Evolutionary conservation across 2,888 invertebrate species (phyloP), one percentile per base, ranked within the genome.

Genomic region (Volucella inanis): DNA sequence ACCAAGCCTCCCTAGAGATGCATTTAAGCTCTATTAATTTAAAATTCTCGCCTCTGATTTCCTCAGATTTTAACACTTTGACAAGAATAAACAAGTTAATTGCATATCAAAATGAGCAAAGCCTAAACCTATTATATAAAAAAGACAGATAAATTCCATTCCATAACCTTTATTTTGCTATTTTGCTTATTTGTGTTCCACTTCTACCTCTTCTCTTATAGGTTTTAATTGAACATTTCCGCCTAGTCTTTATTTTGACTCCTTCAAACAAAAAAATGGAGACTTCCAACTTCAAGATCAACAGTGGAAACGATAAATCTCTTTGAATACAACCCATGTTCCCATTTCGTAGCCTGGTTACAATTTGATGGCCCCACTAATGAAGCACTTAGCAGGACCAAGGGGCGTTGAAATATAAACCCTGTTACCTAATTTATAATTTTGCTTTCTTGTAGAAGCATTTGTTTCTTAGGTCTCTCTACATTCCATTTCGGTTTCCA

Each of bases 361-460:
- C 31, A 4, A 31, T 31, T 31, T 31, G 0, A 6, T 6, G 31
- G 31, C 31, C 31, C 31, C 6, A 31, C 31, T 6, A 31, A 31
- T 31, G 31, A 0, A 31, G 6, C 31, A 31, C 31, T 31, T 31
- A 31, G 6, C 4, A 31, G 31, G 31, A 31, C 31, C 4, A 31
- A 31, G 31, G 31, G 31, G 12, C 12, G 31, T 8, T 9, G 15
- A 62, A 64, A 41, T 52, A 74, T 54, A 68, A 75, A 79, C 74
- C 57, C 49, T 70, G 68, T 74, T 79, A 59, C 64, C 79, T 75
- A 84, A 84, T 84, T 84, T 79, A 84, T 84, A 75, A 84, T 75
- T 75, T 70, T 79, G 70, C 70, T 84, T 70, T 50, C 52, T 74
- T 68, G 22, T 45, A 57, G 59, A 41, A 15, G 64, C 74, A 74